Base-by-base conservation (phyloP, 2,113 vertebrate species). In the Menidia beryllina region DNA sequence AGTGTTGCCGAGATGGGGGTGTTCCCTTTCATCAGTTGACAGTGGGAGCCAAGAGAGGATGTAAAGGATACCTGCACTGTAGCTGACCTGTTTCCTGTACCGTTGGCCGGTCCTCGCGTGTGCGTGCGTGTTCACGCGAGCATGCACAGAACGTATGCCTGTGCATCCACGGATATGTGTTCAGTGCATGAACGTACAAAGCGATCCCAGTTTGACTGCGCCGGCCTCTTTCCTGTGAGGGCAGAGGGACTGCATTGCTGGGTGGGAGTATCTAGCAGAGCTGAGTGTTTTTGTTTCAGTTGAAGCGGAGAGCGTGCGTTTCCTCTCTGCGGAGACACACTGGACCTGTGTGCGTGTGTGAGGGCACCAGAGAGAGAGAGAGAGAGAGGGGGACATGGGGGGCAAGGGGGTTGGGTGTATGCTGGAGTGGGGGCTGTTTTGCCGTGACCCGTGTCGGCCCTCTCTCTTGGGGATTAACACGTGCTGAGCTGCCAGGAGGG, bases 201-300 rank as follows among this genome's bases (percentile, higher is more conserved):
- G 27, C 12, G 50, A 69, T 59, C 72, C 61, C 52, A 26, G 56
- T 63, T 52, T 66, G 63, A 54, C 69, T 47, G 51, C 5, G 10
- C 39, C 15, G 82, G 79, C 80, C 80, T 73, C 82, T 71, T 82
- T 89, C 81, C 87, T 79, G 76, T 81, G 87, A 71, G 75, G 13
- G 71, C 79, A 21, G 10, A 24, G 70, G 69, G 62, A 47, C 73
- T 48, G 7, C 49, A 67, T 65, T 57, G 52, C 75, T 69, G 75
- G 20, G 79, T 50, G 55, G 41, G 75, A 57, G 65, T 61, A 72
- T 75, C 78, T 79, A 7, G 19, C 15, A 1, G 43, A 72, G 67
- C 59, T 50, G 54, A 14, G 4, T 92, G 87, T 91, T 93, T 88
- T 81, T 25, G 23, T 89, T 89, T 87, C 88, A 72, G 72, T 50